Evolutionary conservation across 2,797 vertebrate species (phyloP).

Genomic region (Avahi laniger): DNA sequence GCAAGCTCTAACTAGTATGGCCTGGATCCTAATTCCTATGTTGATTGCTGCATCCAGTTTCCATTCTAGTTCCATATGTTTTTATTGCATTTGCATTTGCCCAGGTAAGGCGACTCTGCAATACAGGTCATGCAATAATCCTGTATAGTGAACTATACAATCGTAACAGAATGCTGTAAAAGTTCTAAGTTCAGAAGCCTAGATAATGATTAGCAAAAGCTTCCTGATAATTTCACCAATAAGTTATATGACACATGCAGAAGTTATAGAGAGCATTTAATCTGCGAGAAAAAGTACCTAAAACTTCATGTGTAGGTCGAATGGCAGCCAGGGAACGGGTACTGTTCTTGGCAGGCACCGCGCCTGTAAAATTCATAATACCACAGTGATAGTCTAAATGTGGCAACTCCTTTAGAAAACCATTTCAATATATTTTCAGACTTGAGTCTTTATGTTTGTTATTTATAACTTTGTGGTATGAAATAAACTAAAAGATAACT

Average conservation of each 20-base stretch:
- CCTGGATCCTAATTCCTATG: background rate
- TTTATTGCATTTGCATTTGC: background rate
- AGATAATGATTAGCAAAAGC: conserved; percentile 31
- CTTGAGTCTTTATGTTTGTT: background rate
- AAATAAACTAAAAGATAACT: background rate
- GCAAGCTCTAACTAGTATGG: background rate
- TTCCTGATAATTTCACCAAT: background rate
- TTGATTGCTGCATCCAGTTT: background rate
- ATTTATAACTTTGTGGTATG: background rate
- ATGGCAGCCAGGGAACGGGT: background rate
- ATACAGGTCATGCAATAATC: fast-evolving
- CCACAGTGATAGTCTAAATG: background rate
- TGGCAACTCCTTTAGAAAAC: background rate
- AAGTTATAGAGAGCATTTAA: background rate
- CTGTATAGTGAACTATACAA: background rate
- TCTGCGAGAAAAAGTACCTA: background rate
- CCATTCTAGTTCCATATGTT: background rate
- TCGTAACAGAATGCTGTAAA: background rate
- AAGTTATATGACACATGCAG: background rate
- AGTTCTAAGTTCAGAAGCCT: background rate
- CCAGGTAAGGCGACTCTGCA: background rate
- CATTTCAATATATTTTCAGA: background rate
- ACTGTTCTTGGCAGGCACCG: background rate
- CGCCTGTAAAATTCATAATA: background rate
- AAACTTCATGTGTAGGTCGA: background rate